Evolutionary conservation across 2,113 vertebrate genomes (phyloP), one percentile per base, ranked within the genome.

Genomic region (Rhabdomys dilectus): DNA sequence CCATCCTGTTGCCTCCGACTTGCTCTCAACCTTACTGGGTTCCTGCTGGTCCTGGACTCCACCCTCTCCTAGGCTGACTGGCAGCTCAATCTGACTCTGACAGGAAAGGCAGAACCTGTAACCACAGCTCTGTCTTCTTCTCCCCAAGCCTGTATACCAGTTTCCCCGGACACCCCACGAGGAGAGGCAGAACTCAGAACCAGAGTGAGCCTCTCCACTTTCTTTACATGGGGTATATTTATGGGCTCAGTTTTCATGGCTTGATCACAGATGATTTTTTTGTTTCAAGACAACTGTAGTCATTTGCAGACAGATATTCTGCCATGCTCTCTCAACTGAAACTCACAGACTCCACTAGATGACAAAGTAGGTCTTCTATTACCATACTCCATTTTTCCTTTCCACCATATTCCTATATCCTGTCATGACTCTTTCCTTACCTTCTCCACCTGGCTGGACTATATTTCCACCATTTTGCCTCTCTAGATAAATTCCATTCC

Each of bases 341-440:
- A 39, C 53, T 21, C 53, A 39, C 5, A 45, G 10, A n/a, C 16
- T 51, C 1, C 10, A 42, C 48, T 58, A 73, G 12, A 39, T 3
- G 31, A 48, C 29, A 75, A 3, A 7, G 13, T 1, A 70, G 34
- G 12, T 36, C 26, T 81, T 73, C 10, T 6, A 26, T 80, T 76
- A 21, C 31, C 2, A 88, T 6, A 17, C 15, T 3, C 11, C 0
- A 39, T 77, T 77, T 2, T 39, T 53, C 17, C 9, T 45, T 7
- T 60, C n/a, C 21, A 10, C 6, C 1, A 2, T 12, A 17, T 21
- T 24, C 66, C n/a, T 78, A 45, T 19, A 3, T 0, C 2, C 2
- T 53, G 5, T 13, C 3, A 7, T 8, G 3, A 22, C 6, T 7
- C 6, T 68, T 7, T 31, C 56, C 12, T 39, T 82, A 19, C 7